Conservation (phyloP, 1,140 invertebrate species). For the Diabrotica undecimpunctata region DNA sequence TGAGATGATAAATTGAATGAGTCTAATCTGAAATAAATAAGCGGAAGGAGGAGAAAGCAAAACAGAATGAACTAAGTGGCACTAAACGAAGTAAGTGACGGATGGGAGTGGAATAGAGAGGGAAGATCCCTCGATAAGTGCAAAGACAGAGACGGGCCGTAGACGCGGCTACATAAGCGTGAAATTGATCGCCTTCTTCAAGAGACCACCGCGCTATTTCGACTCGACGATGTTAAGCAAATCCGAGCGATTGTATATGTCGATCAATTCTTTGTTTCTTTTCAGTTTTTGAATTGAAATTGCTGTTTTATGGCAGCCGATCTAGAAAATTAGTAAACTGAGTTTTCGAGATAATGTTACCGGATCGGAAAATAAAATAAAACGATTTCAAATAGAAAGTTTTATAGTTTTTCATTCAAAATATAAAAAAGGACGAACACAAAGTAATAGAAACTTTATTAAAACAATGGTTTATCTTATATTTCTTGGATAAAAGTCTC, state of each 20-base stretch:
- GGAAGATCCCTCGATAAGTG: conserved; percentile 5
- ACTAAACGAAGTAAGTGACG: conserved; percentile 47
- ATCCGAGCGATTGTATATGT: conserved; percentile 39
- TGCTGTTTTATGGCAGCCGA: conserved; percentile 18
- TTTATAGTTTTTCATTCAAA: too few species aligned
- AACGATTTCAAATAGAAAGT: too few species aligned
- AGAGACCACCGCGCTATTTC: conserved; percentile 38
- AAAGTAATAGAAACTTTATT: too few species aligned
- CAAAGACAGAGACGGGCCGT: conserved; percentile 27
- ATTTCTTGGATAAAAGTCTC: too few species aligned
- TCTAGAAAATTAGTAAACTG: conserved; percentile 1
- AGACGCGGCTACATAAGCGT: conserved; percentile 43
- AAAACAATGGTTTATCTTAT: too few species aligned
- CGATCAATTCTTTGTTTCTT: conserved; percentile 33
- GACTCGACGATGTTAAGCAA: conserved; percentile 41
- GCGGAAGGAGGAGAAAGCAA: conserved; percentile 41
- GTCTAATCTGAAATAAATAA: conserved; percentile 46
- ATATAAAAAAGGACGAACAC: too few species aligned
- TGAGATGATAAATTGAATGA: conserved; percentile 46
- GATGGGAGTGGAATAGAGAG: conserved; percentile 35
- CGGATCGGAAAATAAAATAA: too few species aligned
- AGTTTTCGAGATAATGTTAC: neutral
- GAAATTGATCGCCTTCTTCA: conserved; percentile 44
- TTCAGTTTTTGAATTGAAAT: conserved; percentile 25
- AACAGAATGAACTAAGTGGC: conserved; percentile 44